Evolutionary conservation across 2,113 vertebrate species (phyloP), one percentile per base, ranked within the genome.

Genomic region (Megatriorchis doriae): DNA sequence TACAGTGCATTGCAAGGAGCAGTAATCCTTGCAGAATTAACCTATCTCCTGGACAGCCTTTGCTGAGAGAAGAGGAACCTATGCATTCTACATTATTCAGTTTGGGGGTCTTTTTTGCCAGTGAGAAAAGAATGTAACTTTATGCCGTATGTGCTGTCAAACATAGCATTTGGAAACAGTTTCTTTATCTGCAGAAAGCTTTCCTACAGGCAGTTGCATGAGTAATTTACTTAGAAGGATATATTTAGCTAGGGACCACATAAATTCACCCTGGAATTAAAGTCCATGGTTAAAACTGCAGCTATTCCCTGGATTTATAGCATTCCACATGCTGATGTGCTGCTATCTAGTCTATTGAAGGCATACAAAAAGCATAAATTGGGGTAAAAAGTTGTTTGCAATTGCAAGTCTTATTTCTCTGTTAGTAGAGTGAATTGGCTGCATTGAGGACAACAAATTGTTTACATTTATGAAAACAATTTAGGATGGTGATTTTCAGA

Each of bases 181-280:
- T 81, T 94, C 90, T 97, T 90, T 91, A 82, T 95, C 94, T 96
- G 94, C 94, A 90, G 73, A 87, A 77, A 96, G 94, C 96, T 96
- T 92, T 96, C 88, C 94, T 94, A 90, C 91, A 96, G 94, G 95
- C 84, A 86, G 90, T 95, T 83, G 96, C 94, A 80, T 91, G 95
- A 96, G 93, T 93, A 94, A 97, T 98, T 97, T 97, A 97, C 97
- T 98, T 96, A 98, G 96, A 91, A 88, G 93, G 97, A 97, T 98
- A 97, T 97, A 96, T 96, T 95, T 96, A 98, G 97, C 95, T 43
- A 88, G 86, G 95, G 86, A 97, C 94, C 82, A 93, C 86, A 97
- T 95, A 88, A 96, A 94, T 65, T 77, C 78, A 86, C 86, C 86
- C 97, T 97, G 97, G 97, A 96, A 98, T 98, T 97, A 96, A 97